These are phyloP conservation scores for Sebastes nivosus DNA, from an alignment of 2,797 vertebrate genomes.

Conservation along the genomic window DNA sequence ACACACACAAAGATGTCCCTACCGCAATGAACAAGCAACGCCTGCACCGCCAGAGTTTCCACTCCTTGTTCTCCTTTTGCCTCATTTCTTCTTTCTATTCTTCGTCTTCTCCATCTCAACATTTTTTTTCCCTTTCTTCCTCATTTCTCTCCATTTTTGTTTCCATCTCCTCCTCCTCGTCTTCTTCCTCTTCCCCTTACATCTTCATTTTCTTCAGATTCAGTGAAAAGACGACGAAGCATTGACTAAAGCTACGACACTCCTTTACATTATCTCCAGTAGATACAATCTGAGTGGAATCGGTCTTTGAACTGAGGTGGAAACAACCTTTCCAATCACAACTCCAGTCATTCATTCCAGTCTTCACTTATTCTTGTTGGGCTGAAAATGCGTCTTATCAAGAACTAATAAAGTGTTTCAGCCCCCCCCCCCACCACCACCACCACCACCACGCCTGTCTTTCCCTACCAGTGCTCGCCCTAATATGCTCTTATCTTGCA, in stretches of 20 bases:
- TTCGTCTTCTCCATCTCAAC: not conserved
- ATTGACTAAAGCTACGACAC: not conserved
- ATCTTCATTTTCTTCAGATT: not conserved
- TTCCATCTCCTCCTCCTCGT: not conserved
- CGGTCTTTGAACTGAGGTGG: constrained; percentile 4
- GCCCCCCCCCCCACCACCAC: too few relatives aligned
- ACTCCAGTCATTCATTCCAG: not conserved
- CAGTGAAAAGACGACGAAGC: not conserved
- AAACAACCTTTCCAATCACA: constrained; percentile 18
- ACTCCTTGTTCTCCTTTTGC: constrained; percentile 30
- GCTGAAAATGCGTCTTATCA: constrained; percentile 37
- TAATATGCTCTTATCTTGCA: constrained; percentile 53
- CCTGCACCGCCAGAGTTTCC: constrained; percentile 21
- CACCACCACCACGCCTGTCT: not conserved
- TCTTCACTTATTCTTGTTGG: not conserved
- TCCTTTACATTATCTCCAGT: not conserved
- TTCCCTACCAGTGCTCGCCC: constrained; percentile 32
- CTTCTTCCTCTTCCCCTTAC: not conserved
- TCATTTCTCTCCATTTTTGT: constrained; percentile 4
- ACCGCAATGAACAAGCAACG: not conserved
- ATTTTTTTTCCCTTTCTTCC: constrained; percentile 19
- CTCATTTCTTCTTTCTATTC: constrained; percentile 29
- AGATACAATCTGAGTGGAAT: constrained; percentile 5
- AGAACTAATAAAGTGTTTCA: constrained; percentile 41
- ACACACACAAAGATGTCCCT: not conserved